Evolutionary conservation across 2,888 invertebrate genomes (phyloP).

Genomic region (Eucriotettix oculatus): DNA sequence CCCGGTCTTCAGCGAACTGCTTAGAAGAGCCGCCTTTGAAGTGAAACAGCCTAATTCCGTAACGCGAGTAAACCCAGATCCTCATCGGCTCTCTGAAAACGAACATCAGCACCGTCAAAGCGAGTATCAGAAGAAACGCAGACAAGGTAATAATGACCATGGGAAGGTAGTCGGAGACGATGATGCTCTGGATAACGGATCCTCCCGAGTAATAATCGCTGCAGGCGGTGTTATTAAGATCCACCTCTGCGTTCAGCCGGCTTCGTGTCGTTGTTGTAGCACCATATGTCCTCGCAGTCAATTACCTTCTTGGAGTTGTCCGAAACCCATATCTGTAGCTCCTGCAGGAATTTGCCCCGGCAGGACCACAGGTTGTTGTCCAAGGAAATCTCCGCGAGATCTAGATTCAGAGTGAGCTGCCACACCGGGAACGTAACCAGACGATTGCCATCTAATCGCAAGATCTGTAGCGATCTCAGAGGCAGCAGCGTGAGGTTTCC

Average conservation of each 20-base stretch:
- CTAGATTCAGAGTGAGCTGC: slow-evolving; percentile 50
- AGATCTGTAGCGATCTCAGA: slow-evolving; percentile 57
- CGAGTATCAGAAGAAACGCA: slow-evolving; percentile 57
- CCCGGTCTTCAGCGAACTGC: slow-evolving; percentile 49
- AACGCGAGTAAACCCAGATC: slow-evolving; percentile 75
- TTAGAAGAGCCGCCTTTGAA: slow-evolving; percentile 40
- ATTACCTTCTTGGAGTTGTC: slow-evolving; percentile 66
- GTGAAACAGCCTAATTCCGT: slow-evolving; percentile 65
- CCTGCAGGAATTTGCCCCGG: slow-evolving; percentile 74
- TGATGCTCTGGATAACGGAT: slow-evolving; percentile 65
- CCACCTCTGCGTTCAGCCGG: slow-evolving; percentile 62
- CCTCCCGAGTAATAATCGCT: slow-evolving; percentile 74
- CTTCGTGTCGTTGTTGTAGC: slow-evolving; percentile 57
- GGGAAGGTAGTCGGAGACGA: slow-evolving; percentile 70
- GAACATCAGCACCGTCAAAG: slow-evolving; percentile 61
- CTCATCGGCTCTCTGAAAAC: slow-evolving; percentile 72
- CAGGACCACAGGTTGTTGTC: slow-evolving; percentile 82
- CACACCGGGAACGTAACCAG: slow-evolving; percentile 65
- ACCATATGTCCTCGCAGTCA: slow-evolving; percentile 64
- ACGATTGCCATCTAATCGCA: slow-evolving; percentile 71
- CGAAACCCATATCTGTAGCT: slow-evolving; percentile 63
- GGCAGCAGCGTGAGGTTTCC: slow-evolving; percentile 65
- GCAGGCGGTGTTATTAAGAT: slow-evolving; percentile 72
- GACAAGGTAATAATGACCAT: slow-evolving; percentile 66
- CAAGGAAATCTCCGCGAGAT: slow-evolving; percentile 56